These are phyloP conservation scores for Leptobrachium leishanense DNA, from an alignment of 2,113 vertebrate species.

Conservation along the genomic window DNA sequence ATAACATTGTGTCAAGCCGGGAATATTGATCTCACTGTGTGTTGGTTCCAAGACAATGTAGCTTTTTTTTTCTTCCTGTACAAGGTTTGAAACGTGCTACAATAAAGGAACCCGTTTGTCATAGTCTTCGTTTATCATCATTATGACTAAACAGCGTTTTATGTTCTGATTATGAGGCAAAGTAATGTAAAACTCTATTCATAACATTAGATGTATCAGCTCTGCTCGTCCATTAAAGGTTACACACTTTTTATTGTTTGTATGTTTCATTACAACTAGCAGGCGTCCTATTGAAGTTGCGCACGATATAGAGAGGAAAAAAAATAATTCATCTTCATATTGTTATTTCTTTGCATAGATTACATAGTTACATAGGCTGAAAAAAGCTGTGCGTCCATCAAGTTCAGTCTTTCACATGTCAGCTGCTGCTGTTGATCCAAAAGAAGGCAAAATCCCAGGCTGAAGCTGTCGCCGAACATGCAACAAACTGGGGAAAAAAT, in stretches of 20 bases:
- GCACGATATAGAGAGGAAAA: neutral
- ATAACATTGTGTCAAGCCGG: constrained; percentile 5
- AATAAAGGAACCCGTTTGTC: constrained; percentile 4
- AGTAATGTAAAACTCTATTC: constrained; percentile 24
- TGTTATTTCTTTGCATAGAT: too few species aligned
- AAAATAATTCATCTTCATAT: neutral
- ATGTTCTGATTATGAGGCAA: constrained; percentile 24
- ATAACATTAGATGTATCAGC: constrained; percentile 2
- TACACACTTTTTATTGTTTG: constrained; percentile 7
- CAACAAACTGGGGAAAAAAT: too few species aligned
- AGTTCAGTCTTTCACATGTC: too few species aligned
- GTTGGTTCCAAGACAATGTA: constrained; percentile 22
- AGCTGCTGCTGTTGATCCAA: too few species aligned
- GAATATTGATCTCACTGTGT: constrained; percentile 16
- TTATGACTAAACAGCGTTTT: constrained; percentile 18
- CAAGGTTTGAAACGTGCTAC: constrained; percentile 7
- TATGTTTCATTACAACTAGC: neutral
- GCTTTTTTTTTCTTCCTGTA: neutral
- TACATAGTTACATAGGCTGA: too few species aligned
- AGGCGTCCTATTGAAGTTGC: neutral
- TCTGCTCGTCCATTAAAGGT: constrained; percentile 23
- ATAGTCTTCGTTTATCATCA: constrained; percentile 13
- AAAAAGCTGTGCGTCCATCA: too few species aligned
- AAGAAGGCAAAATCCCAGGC: too few species aligned
- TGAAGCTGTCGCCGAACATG: too few species aligned